These are phyloP conservation scores for Ciona savignyi DNA, from an alignment of 23 tunicate species.

Conservation along the genomic window DNA sequence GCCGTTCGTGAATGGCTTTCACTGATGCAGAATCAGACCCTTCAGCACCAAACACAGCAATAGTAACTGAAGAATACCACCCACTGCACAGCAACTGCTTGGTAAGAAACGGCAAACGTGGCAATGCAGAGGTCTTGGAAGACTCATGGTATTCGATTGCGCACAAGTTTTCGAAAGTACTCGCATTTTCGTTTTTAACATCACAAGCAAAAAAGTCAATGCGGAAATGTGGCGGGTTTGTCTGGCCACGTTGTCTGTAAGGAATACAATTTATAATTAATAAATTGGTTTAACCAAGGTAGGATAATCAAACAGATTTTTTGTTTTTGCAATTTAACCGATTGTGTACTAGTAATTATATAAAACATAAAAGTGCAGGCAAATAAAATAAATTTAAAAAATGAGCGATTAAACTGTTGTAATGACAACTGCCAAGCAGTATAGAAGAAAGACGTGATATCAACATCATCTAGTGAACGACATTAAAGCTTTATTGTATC, in stretches of 20 bases:
- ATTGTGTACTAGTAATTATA: too few relatives aligned
- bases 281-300: too few relatives aligned
- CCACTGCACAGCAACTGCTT: slow-evolving; percentile 56
- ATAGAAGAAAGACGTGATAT: too few relatives aligned
- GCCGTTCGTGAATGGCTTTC: slow-evolving; percentile 28
- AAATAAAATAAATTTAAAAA: too few relatives aligned
- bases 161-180: slow-evolving; percentile 70
- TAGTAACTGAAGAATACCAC: slow-evolving; percentile 38
- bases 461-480: too few relatives aligned
- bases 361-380: too few relatives aligned
- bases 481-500: too few relatives aligned
- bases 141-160: slow-evolving; percentile 53
- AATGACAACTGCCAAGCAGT: too few relatives aligned
- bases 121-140: slow-evolving; percentile 23
- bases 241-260: slow-evolving; percentile 55
- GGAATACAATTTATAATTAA: too few relatives aligned
- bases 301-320: too few relatives aligned
- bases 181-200: slow-evolving; percentile 32
- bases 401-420: too few relatives aligned
- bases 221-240: slow-evolving; percentile 60
- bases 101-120: slow-evolving; percentile 51
- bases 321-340: too few relatives aligned
- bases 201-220: slow-evolving; percentile 80
- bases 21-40: slow-evolving; percentile 40
- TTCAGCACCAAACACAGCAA: slow-evolving; percentile 87